phyloP scores from a whole-genome alignment of 2,797 vertebrate species.

The Kryptopterus vitreolus region DNA sequence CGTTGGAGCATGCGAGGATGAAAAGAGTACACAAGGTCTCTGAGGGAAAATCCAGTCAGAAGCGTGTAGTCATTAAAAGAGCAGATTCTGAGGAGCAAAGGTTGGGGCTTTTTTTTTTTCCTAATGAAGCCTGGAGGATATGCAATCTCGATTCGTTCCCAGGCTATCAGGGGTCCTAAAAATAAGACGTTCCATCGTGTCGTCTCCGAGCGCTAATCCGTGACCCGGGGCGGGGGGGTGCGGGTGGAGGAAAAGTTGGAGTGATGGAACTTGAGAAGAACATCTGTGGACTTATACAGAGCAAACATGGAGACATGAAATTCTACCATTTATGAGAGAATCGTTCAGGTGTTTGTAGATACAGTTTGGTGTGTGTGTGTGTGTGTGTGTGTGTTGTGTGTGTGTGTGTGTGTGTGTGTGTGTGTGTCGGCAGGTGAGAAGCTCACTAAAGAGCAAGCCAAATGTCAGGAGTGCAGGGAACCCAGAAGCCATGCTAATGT shows the following conservation, averaged over 20 bases:
- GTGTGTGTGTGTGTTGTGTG: slow-evolving; percentile 22
- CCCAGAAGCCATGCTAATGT: slow-evolving; percentile 48
- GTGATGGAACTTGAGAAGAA: too few relatives aligned
- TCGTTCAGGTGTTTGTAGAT: slow-evolving; percentile 20
- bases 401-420: slow-evolving; percentile 26
- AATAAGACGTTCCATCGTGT: background rate
- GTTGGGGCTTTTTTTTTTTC: background rate
- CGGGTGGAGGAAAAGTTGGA: too few relatives aligned
- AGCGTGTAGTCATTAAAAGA: slow-evolving; percentile 26
- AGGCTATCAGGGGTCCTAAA: background rate
- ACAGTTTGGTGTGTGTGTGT: background rate
- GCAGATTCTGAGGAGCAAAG: background rate
- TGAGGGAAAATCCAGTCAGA: slow-evolving; percentile 37
- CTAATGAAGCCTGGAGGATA: slow-evolving; percentile 28
- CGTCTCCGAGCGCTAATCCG: background rate
- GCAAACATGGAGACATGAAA: too few relatives aligned
- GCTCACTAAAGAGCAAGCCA: slow-evolving; percentile 53
- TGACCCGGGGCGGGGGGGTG: background rate
- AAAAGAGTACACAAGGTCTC: slow-evolving; percentile 42
- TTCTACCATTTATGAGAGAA: background rate
- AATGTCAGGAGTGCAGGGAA: slow-evolving; percentile 55
- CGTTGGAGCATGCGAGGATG: slow-evolving; percentile 34
- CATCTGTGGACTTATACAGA: too few relatives aligned
- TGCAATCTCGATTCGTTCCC: slow-evolving; percentile 15
- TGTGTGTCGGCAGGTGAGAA: slow-evolving; percentile 41